Evolutionary conservation across 2,888 invertebrate genomes (phyloP), one percentile per base, ranked within the genome.

Genomic region (Lypha dubia): DNA sequence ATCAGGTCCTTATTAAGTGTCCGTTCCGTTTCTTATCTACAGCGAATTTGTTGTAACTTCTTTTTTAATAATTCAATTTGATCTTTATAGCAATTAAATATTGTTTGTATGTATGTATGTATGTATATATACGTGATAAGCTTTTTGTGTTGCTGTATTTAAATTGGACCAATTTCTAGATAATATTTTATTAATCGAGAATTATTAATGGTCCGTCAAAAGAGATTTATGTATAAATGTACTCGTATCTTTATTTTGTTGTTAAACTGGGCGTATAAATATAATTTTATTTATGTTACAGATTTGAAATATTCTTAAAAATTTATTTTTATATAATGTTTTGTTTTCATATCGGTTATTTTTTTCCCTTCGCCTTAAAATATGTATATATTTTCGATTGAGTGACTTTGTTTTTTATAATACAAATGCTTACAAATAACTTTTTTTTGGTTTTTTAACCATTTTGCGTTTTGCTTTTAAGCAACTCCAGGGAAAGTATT

Each of bases 191-290:
- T 53, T 53, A 53, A 53, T 53, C 49, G 20, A 11, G 53, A 53
- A 15, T 22, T 24, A 24, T 53, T 56, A 56, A 32, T 32, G 28
- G 32, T n/a, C 24, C 56, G 32, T 56, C 56, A 32, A 56, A 35
- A 28, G 58, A 35, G n/a, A 24, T 28, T 56, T n/a, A 56, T 56
- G 15, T 28, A 6, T 28, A n/a, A n/a, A n/a, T n/a, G n/a, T n/a
- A n/a, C n/a, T n/a, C n/a, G n/a, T n/a, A n/a, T n/a, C n/a, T n/a
- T n/a, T n/a, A n/a, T n/a, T n/a, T 28, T 28, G 22, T 56, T 28
- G 56, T 56, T 56, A 32, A 32, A 49, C 46, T 15, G 9, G 35
- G 35, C 67, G 67, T 51, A 22, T 67, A 51, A 20, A 6, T 17
- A 15, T 17, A 15, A 67, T 35, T 8, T 9, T 67, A 35, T 35